A percentile compares a stretch with the other conserved stretches of the same genome.
phyloP scores from a whole-genome alignment of 2,888 invertebrate species.

The Heliconius hortense region DNA sequence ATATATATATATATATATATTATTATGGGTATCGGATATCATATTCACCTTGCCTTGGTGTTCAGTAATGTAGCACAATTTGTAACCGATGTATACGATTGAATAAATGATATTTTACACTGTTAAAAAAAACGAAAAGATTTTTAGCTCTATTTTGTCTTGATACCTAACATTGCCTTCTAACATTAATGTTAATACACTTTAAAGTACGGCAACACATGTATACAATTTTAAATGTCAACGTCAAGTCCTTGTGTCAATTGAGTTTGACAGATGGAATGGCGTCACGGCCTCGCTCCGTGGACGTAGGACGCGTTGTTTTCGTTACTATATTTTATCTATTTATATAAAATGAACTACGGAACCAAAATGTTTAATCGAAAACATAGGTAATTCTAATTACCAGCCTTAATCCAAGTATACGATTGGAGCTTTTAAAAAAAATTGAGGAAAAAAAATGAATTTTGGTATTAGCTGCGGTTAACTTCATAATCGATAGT shows the following conservation, averaged over 20 bases:
- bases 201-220: constrained; percentile 38
- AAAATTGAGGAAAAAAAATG: constrained; percentile 52
- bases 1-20: constrained; percentile 55
- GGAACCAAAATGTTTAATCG: constrained; percentile 49
- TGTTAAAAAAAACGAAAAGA: constrained; percentile 67
- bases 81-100: constrained; percentile 82
- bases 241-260: constrained; percentile 25
- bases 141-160: constrained; percentile 78
- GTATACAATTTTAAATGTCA: constrained; percentile 38
- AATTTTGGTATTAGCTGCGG: constrained; percentile 67
- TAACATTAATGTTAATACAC: constrained; percentile 58
- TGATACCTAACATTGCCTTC: constrained; percentile 76
- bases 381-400: constrained; percentile 73
- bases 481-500: constrained; percentile 62
- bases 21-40: constrained; percentile 61
- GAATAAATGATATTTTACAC: constrained; percentile 78
- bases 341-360: constrained; percentile 46
- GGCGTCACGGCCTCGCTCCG: constrained; percentile 38
- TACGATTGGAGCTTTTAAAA: constrained; percentile 80
- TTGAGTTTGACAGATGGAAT: constrained; percentile 39
- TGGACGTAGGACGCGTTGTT: constrained; percentile 38
- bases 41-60: constrained; percentile 80
- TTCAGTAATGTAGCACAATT: constrained; percentile 79
- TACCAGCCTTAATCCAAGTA: constrained; percentile 87
- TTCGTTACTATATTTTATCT: constrained; percentile 42